Evolutionary conservation across 2,113 vertebrate genomes (phyloP).

Genomic region (Crotophaga sulcirostris): DNA sequence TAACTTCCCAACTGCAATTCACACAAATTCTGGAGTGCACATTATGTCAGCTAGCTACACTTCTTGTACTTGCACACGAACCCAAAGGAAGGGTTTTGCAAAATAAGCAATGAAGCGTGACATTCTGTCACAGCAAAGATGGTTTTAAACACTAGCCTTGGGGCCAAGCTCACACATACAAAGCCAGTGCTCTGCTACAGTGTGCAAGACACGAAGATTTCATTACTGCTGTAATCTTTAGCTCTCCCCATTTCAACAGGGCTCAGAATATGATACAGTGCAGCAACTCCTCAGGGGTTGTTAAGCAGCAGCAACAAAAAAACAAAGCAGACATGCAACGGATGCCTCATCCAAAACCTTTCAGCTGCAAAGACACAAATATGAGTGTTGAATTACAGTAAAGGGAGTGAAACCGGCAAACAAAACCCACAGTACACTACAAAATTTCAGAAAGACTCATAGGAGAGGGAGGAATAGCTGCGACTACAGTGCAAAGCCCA

Average conservation of each 20-base stretch:
- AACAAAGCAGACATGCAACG: constrained; percentile 25
- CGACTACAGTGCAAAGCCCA: not conserved
- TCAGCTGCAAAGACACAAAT: constrained; percentile 23
- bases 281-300: not conserved
- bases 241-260: not conserved
- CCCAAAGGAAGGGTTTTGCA: not conserved
- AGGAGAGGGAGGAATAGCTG: not conserved
- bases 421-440: not conserved
- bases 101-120: not conserved
- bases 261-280: not conserved
- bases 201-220: not conserved
- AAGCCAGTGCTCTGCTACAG: not conserved
- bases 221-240: not conserved
- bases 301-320: constrained; percentile 19
- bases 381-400: not conserved
- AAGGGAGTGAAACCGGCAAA: not conserved
- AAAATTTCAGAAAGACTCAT: not conserved
- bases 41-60: not conserved
- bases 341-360: constrained; percentile 14
- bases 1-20: not conserved
- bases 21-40: not conserved
- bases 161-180: not conserved
- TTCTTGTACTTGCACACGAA: not conserved
- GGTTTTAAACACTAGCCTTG: not conserved
- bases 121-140: not conserved